Percentiles rank a stretch among this genome's conserved stretches.
Evolutionary conservation across 2,888 invertebrate species (phyloP).

Genomic region (Mesorhabditis belari): DNA sequence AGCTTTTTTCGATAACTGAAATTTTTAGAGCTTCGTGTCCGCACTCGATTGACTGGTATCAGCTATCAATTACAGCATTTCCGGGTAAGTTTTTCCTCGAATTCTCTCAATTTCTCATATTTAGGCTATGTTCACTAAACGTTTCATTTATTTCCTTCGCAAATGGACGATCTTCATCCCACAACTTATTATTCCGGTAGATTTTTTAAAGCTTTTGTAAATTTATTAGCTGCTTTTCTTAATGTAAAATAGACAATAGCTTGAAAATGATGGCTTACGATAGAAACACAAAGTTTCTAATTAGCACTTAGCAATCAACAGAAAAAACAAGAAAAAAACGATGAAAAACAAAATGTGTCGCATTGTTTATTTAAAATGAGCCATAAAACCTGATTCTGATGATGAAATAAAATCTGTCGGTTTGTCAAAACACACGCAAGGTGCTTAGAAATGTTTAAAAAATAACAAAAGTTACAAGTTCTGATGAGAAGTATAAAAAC

Average conservation of each 20-base stretch:
- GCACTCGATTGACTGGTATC: constrained; percentile 21
- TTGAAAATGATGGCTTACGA: too few relatives aligned
- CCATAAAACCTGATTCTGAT: too few relatives aligned
- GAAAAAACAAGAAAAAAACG: too few relatives aligned
- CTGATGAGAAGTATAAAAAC: too few relatives aligned
- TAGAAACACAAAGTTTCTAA: too few relatives aligned
- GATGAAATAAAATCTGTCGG: too few relatives aligned
- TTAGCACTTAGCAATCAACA: too few relatives aligned
- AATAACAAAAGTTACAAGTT: too few relatives aligned
- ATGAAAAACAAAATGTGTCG: too few relatives aligned
- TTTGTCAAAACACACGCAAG: too few relatives aligned
- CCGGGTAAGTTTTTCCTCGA: constrained; percentile 12
- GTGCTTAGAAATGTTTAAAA: too few relatives aligned
- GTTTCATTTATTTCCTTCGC: constrained; percentile 37
- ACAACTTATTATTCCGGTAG: constrained; percentile 36
- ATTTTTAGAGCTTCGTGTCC: constrained; percentile 15
- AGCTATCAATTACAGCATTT: constrained; percentile 26
- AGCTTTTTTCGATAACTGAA: not conserved
- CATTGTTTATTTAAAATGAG: too few relatives aligned
- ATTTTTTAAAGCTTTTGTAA: not conserved
- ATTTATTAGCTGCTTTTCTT: not conserved
- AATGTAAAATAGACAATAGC: not conserved
- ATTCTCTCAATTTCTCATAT: constrained; percentile 6
- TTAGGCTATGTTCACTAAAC: constrained; percentile 38
- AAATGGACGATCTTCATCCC: constrained; percentile 45